Conservation (phyloP, 2,888 invertebrate species). For the Drosophila testacea region DNA sequence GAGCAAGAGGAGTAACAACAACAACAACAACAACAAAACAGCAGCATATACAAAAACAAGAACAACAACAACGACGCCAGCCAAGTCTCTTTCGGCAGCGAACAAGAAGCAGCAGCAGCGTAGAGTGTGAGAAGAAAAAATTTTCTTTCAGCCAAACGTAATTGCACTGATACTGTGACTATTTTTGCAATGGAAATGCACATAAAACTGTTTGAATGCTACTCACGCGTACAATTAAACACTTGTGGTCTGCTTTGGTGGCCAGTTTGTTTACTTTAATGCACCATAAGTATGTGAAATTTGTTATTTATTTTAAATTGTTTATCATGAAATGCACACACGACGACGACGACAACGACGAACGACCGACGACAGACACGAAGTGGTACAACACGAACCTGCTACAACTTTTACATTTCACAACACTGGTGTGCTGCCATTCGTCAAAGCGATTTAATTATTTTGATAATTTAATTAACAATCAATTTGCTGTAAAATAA, state of each 20-base stretch:
- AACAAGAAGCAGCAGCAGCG: conserved; percentile 59
- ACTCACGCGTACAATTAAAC: conserved; percentile 68
- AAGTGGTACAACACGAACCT: conserved; percentile 55
- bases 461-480: not conserved
- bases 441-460: not conserved
- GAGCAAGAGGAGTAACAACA: conserved; percentile 53
- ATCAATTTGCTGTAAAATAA: not conserved
- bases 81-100: conserved; percentile 55
- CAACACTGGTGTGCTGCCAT: conserved; percentile 52
- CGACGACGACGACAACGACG: conserved; percentile 60
- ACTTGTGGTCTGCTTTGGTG: conserved; percentile 48
- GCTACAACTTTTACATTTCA: conserved; percentile 21
- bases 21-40: conserved; percentile 6
- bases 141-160: conserved; percentile 68
- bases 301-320: conserved; percentile 74
- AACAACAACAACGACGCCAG: conserved; percentile 53
- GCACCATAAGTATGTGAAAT: conserved; percentile 60
- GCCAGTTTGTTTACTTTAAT: conserved; percentile 59
- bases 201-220: conserved; percentile 52
- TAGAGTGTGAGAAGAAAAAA: conserved; percentile 61
- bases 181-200: conserved; percentile 47
- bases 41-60: conserved; percentile 53
- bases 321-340: conserved; percentile 77
- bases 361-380: conserved; percentile 59
- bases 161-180: conserved; percentile 55